Evolutionary conservation across 30 jellyfish, hydroid and myxozoan genomes (phyloP), one percentile per base, ranked within the genome.

Genomic region (Nemopilema nomurai): DNA sequence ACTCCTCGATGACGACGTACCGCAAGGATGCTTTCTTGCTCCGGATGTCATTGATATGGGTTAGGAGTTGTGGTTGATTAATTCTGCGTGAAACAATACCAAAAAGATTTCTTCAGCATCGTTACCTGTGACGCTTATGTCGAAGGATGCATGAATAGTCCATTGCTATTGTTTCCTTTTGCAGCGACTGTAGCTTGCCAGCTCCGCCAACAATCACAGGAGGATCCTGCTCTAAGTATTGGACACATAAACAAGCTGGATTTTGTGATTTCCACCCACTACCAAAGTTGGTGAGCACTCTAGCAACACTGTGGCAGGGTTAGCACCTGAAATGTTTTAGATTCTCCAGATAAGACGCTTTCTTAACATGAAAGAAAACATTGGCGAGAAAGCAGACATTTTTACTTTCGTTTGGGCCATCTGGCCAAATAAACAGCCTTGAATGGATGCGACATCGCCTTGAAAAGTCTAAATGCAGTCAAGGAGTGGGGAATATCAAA

Each of bases 361-460:
- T n/a, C n/a, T n/a, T n/a, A n/a, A n/a, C n/a, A n/a, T n/a, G n/a
- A n/a, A n/a, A n/a, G n/a, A n/a, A n/a, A n/a, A n/a, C n/a, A n/a
- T n/a, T n/a, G n/a, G n/a, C n/a, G n/a, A n/a, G 57, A 41, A 41
- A 41, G 9, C 6, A 41, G 57, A 41, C 57, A 3, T 3, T 3
- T 6, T 41, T 41, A 13, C 57, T 13, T 41, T 41, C 57, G 6
- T 41, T n/a, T n/a, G n/a, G n/a, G n/a, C n/a, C n/a, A 6, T 41
- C 57, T 41, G 57, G 13, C 57, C 57, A 41, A 13, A 41, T 41
- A 41, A 6, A 41, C 57, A 3, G 6, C 57, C 57, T 13, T 41
- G 57, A 41, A 49, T 73, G 23, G 70, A 73, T 73, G 83, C 70
- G 33, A 31, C 24, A 51, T 41, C 83, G 33, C 20, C 18, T 33